Conservation (phyloP, 2,888 invertebrate genomes). For the Cheilosia scutellata region DNA sequence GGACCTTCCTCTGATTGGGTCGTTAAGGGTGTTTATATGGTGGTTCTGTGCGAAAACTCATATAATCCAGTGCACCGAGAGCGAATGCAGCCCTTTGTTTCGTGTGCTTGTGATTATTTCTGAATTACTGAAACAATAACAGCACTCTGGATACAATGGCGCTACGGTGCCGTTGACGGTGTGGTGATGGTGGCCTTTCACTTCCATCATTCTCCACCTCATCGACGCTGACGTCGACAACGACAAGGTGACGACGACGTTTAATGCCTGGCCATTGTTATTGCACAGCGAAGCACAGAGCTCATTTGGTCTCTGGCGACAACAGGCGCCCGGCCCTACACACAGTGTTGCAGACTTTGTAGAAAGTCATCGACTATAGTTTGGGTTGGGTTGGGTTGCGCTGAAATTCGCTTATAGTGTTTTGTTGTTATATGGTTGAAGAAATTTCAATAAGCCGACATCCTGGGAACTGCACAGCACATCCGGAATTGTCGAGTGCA, state of each 20-base stretch:
- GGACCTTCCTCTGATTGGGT: constrained; percentile 74
- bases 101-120: constrained; percentile 72
- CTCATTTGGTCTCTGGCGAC: constrained; percentile 58
- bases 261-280: constrained; percentile 72
- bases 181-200: constrained; percentile 60
- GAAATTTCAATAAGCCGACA: constrained; percentile 71
- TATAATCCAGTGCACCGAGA: constrained; percentile 66
- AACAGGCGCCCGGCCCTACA: constrained; percentile 24
- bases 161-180: constrained; percentile 3
- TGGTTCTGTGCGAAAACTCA: constrained; percentile 40
- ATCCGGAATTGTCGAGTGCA: constrained; percentile 71
- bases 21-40: constrained; percentile 45
- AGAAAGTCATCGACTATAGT: constrained; percentile 26
- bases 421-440: constrained; percentile 69
- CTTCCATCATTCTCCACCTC: constrained; percentile 71
- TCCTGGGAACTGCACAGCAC: constrained; percentile 68
- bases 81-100: constrained; percentile 55
- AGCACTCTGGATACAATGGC: constrained; percentile 63
- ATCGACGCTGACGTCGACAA: constrained; percentile 65
- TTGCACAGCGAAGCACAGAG: constrained; percentile 47
- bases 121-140: constrained; percentile 76
- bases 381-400: constrained; percentile 46
- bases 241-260: constrained; percentile 75
- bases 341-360: constrained; percentile 6
- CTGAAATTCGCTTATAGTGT: constrained; percentile 65